Percentiles rank a stretch among this genome's conserved stretches.
phyloP scores from a whole-genome alignment of 2,113 vertebrate genomes.

The Elephas maximus region DNA sequence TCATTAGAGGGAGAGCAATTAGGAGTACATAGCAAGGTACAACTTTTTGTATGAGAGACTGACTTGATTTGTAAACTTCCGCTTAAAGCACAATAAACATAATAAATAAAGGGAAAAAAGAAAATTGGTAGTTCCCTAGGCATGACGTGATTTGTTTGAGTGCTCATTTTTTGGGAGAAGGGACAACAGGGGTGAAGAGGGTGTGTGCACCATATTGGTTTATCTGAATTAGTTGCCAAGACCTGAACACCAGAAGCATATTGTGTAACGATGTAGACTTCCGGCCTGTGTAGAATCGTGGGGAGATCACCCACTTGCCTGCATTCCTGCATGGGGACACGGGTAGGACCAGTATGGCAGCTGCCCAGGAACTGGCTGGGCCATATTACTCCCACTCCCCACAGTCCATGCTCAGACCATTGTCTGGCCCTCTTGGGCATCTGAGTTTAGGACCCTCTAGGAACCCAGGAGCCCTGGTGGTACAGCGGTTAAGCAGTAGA shows the following conservation, averaged over 20 bases:
- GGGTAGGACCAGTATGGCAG: background rate
- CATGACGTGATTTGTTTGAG: background rate
- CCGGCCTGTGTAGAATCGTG: accelerated
- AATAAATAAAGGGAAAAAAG: too few relatives aligned
- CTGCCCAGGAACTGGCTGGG: background rate
- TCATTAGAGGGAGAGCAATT: too few relatives aligned
- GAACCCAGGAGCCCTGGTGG: background rate
- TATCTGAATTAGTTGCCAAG: background rate
- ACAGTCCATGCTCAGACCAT: background rate
- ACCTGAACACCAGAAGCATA: background rate
- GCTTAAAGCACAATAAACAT: too few relatives aligned
- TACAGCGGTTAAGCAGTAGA: background rate
- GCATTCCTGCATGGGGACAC: background rate
- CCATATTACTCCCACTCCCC: background rate
- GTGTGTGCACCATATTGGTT: background rate
- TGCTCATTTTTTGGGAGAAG: accelerated
- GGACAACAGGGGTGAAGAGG: background rate
- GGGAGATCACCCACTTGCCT: accelerated
- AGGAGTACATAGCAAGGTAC: too few relatives aligned
- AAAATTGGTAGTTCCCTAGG: background rate
- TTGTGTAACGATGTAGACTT: accelerated
- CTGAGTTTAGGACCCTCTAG: accelerated
- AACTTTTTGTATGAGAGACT: too few relatives aligned
- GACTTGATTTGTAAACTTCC: too few relatives aligned
- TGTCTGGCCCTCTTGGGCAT: background rate